Conservation (phyloP, 92 coral and sea anemone genomes). For the Porites lobata region DNA sequence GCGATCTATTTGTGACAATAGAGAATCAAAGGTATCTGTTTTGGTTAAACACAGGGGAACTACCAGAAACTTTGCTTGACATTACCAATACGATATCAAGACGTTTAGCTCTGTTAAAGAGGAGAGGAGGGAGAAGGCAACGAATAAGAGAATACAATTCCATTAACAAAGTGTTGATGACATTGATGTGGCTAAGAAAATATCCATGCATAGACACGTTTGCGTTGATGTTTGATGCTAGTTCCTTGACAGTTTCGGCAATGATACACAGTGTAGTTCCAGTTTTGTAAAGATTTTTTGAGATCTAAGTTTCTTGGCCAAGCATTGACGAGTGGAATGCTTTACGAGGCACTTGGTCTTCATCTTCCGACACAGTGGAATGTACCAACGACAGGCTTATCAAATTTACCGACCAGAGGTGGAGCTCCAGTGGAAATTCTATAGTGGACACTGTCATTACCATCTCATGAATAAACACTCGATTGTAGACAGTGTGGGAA, state of each 20-base stretch:
- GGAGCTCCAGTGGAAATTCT: constrained; percentile 58
- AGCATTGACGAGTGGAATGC: constrained; percentile 55
- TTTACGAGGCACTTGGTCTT: constrained; percentile 39
- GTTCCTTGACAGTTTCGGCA: constrained; percentile 48
- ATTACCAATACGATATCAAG: constrained; percentile 18
- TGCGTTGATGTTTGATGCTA: constrained; percentile 45
- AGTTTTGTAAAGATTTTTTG: constrained; percentile 58
- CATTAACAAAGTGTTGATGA: constrained; percentile 40
- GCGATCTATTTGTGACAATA: constrained; percentile 53
- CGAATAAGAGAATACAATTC: constrained; percentile 21
- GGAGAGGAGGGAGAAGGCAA: constrained; percentile 50
- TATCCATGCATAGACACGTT: constrained; percentile 52
- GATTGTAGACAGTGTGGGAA: constrained; percentile 38
- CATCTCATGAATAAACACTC: constrained; percentile 54
- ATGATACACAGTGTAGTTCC: constrained; percentile 53
- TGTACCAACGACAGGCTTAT: constrained; percentile 57
- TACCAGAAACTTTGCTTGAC: constrained; percentile 51
- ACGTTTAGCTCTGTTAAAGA: constrained; percentile 33
- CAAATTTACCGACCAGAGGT: constrained; percentile 60
- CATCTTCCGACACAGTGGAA: constrained; percentile 46
- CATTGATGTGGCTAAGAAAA: constrained; percentile 37
- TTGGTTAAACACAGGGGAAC: constrained; percentile 36
- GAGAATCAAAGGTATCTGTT: constrained; percentile 53
- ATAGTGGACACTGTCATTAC: constrained; percentile 59
- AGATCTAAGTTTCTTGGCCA: constrained; percentile 53